Conservation (phyloP, 1,140 invertebrate genomes). For the Caligus rogercresseyi region DNA sequence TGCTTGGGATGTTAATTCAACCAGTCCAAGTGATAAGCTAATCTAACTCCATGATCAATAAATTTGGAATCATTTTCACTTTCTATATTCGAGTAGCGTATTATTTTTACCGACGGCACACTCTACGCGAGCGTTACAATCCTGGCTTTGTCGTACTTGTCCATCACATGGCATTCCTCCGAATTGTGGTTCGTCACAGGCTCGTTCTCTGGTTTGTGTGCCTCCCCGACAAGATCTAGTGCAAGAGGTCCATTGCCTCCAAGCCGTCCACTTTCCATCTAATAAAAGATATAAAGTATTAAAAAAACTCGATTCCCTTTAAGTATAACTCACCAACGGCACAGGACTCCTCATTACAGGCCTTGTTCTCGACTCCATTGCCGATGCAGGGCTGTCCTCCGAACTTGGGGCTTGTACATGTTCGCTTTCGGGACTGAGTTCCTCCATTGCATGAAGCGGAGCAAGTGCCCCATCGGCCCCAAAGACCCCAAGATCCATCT, state of each 20-base stretch:
- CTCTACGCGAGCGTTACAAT: neutral
- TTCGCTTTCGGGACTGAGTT: constrained; percentile 28
- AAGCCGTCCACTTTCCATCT: neutral
- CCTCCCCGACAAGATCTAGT: neutral
- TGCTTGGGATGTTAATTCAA: too few relatives aligned
- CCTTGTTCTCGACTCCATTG: constrained; percentile 38
- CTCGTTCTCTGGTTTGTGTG: neutral
- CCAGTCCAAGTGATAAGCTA: too few relatives aligned
- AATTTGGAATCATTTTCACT: too few relatives aligned
- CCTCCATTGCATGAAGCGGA: constrained; percentile 28
- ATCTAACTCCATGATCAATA: too few relatives aligned
- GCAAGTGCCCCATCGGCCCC: constrained; percentile 47
- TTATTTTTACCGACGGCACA: neutral
- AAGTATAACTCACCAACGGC: neutral
- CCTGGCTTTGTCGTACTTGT: neutral
- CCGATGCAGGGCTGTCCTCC: constrained; percentile 48
- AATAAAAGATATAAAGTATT: neutral
- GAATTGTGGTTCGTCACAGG: neutral
- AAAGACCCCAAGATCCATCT: constrained; percentile 50
- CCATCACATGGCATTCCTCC: neutral
- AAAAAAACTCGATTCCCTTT: neutral
- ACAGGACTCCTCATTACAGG: constrained; percentile 42
- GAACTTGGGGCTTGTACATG: constrained; percentile 29
- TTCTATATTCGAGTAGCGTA: too few relatives aligned
- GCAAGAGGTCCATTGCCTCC: neutral